A percentile compares a stretch with the other conserved stretches of the same genome.
Evolutionary conservation across 2,113 vertebrate species (phyloP).

Genomic region (Ibidorhyncha struthersii): DNA sequence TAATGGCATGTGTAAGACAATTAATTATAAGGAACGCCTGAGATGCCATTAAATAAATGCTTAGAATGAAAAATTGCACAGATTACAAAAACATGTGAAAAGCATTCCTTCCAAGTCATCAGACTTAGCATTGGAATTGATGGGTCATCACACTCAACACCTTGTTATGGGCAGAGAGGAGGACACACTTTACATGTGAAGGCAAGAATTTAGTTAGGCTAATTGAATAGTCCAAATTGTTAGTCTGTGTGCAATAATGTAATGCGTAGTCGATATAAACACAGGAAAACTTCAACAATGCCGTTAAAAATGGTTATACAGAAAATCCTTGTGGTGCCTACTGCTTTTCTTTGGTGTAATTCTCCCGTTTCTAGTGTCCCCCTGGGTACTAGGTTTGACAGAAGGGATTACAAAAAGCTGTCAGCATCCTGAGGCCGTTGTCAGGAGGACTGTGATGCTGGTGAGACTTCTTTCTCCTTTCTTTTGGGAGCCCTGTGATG

Average conservation of each 20-base stretch:
- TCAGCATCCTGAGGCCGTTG: background rate
- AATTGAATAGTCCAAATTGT: background rate
- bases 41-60: background rate
- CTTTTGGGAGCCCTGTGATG: background rate
- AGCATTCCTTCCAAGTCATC: background rate
- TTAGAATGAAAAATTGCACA: background rate
- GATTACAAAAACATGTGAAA: background rate
- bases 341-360: background rate
- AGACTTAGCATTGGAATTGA: background rate
- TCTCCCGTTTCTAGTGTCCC: accelerated
- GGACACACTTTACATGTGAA: background rate
- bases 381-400: background rate
- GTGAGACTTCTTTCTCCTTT: background rate
- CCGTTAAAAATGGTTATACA: background rate
- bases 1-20: background rate
- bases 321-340: background rate
- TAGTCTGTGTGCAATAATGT: background rate
- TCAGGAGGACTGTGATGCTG: background rate
- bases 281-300: background rate
- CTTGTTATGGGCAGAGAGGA: background rate
- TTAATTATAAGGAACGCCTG: background rate
- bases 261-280: background rate
- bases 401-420: background rate
- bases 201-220: background rate
- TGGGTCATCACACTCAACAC: background rate